phyloP scores from a whole-genome alignment of 2,888 invertebrate genomes.

The Synergus gifuensis region DNA sequence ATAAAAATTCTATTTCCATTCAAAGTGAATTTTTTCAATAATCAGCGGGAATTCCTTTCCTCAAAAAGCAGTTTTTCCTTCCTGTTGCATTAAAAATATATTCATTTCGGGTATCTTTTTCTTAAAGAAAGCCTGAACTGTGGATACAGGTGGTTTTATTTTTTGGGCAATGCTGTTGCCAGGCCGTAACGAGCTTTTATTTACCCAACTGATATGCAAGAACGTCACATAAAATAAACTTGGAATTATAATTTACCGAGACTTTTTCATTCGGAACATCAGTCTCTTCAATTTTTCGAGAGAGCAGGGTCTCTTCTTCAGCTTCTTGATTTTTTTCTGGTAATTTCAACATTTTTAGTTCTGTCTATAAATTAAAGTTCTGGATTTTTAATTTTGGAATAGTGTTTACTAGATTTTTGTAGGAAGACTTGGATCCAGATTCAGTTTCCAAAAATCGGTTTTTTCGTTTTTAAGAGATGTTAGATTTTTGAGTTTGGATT shows the following conservation, averaged over 20 bases:
- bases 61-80: too few species aligned
- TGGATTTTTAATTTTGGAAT: too few species aligned
- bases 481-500: too few species aligned
- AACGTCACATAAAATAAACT: constrained; percentile 37
- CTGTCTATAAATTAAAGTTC: neutral
- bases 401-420: too few species aligned
- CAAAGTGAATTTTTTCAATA: too few species aligned
- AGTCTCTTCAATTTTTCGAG: constrained; percentile 30
- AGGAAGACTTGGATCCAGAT: too few species aligned
- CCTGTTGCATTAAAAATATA: neutral
- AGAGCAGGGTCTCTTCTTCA: neutral
- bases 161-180: constrained; percentile 36
- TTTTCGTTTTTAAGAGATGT: too few species aligned
- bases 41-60: too few species aligned
- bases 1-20: constrained; percentile 6
- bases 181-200: constrained; percentile 36
- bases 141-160: constrained; percentile 23
- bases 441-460: too few species aligned
- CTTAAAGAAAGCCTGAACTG: neutral
- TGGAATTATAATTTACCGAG: constrained; percentile 26
- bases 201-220: constrained; percentile 39
- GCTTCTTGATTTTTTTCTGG: neutral
- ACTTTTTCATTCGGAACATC: constrained; percentile 7
- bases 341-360: neutral
- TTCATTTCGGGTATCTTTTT: neutral